phyloP scores from a whole-genome alignment of 2,888 invertebrate species.

The Lepetodrilus schrolli region DNA sequence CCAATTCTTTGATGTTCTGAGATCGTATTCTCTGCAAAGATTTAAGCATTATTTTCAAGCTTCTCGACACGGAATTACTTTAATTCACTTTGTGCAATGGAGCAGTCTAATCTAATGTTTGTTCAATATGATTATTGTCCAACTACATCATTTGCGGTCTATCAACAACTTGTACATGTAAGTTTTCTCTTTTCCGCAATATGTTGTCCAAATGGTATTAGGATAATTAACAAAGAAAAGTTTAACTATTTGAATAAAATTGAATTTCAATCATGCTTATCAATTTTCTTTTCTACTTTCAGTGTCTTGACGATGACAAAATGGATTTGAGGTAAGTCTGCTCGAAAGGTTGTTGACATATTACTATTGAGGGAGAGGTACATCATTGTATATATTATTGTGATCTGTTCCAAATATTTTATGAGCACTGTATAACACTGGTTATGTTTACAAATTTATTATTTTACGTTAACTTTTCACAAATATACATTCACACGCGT shows the following conservation, averaged over 20 bases:
- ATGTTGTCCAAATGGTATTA: no score
- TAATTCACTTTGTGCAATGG: no score
- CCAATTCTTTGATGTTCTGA: neutral
- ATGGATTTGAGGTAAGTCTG: conserved; percentile 12
- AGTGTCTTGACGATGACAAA: conserved; percentile 19
- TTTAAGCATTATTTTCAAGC: no score
- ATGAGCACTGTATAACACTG: no score
- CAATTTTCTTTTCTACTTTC: neutral
- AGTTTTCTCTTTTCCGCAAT: neutral
- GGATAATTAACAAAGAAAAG: neutral
- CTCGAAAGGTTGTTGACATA: no score
- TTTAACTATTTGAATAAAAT: neutral
- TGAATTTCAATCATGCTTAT: neutral
- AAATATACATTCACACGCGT: no score
- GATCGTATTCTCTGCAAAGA: neutral
- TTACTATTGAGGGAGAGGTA: no score
- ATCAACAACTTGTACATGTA: neutral
- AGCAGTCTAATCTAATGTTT: neutral
- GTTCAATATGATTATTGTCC: conserved; percentile 8
- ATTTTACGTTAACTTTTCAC: no score
- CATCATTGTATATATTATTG: no score
- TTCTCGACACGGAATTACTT: no score
- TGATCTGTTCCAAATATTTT: no score
- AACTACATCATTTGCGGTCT: neutral
- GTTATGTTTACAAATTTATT: no score